Evolutionary conservation across 2,113 vertebrate species (phyloP).

Genomic region (Protobothrops mucrosquamatus): DNA sequence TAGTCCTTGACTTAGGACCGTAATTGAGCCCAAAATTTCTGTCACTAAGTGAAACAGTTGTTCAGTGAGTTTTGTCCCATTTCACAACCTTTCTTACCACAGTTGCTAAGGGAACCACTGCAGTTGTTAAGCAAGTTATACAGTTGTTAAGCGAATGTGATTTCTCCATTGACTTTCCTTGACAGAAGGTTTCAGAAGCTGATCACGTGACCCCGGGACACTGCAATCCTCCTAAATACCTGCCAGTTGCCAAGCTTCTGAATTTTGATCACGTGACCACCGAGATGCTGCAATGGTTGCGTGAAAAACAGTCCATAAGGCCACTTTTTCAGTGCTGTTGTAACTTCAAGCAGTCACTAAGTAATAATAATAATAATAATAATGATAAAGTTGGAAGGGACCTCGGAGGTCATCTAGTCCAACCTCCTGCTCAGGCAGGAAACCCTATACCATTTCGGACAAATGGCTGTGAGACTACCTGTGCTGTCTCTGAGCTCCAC

Average conservation of each 20-base stretch:
- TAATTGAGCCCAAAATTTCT: background rate
- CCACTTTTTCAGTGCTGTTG: background rate
- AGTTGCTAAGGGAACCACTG: background rate
- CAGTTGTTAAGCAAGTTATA: background rate
- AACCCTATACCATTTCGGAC: no score
- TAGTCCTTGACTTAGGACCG: background rate
- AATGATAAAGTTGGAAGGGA: no score
- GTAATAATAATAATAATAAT: no score
- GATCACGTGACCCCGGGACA: background rate
- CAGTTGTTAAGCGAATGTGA: background rate
- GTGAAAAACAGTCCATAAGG: background rate
- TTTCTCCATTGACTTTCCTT: background rate
- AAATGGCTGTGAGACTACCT: background rate
- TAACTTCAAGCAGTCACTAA: background rate
- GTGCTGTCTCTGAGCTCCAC: background rate
- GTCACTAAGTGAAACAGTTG: background rate
- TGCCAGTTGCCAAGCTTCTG: background rate
- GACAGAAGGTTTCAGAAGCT: background rate
- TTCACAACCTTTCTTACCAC: background rate
- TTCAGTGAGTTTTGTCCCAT: background rate
- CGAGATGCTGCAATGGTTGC: background rate
- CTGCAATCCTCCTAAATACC: background rate
- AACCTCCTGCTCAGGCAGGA: no score
- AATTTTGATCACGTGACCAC: background rate
- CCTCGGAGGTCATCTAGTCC: no score